Percentiles rank a stretch among this genome's conserved stretches.
These are phyloP conservation scores for Xenops minutus DNA, from an alignment of 2,797 vertebrate genomes.

Conservation along the genomic window DNA sequence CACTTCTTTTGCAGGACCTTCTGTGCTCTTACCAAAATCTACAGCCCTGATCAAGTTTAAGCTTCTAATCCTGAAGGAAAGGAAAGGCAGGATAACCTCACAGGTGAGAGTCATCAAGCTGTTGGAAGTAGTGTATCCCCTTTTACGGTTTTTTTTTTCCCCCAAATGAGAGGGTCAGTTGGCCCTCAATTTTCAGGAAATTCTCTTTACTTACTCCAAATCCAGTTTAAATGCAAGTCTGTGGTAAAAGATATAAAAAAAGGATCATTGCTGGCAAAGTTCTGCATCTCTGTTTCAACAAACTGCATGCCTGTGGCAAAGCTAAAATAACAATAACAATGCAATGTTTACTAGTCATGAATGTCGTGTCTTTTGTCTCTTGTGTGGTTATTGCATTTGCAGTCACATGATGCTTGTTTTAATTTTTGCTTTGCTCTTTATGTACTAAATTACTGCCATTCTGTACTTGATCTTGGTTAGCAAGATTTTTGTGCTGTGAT, in stretches of 20 bases:
- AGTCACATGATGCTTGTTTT: slow-evolving; percentile 58
- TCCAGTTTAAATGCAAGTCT: slow-evolving; percentile 63
- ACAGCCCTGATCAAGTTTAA: background rate
- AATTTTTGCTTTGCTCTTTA: slow-evolving; percentile 64
- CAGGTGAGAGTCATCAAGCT: background rate
- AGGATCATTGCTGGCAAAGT: slow-evolving; percentile 57
- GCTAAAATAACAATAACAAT: slow-evolving; percentile 72
- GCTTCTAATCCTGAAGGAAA: background rate
- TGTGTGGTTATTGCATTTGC: slow-evolving; percentile 64
- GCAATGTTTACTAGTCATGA: slow-evolving; percentile 63
- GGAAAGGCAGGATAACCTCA: background rate
- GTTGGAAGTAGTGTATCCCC: background rate
- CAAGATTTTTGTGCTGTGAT: slow-evolving; percentile 37
- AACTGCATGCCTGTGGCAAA: slow-evolving; percentile 67
- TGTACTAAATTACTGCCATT: slow-evolving; percentile 69
- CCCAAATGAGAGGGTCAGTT: background rate
- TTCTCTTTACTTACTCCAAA: slow-evolving; percentile 68
- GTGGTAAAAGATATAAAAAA: slow-evolving; percentile 63
- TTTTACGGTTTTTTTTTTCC: background rate
- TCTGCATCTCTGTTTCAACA: slow-evolving; percentile 64
- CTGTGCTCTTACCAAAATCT: background rate
- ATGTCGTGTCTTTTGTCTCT: slow-evolving; percentile 66
- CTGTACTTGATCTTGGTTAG: slow-evolving; percentile 53
- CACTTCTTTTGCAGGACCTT: background rate
- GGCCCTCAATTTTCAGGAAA: slow-evolving; percentile 67